Percentiles rank a stretch among this genome's conserved stretches.
Evolutionary conservation across 2,797 vertebrate genomes (phyloP).

Genomic region (Schizopygopsis pylzovi): DNA sequence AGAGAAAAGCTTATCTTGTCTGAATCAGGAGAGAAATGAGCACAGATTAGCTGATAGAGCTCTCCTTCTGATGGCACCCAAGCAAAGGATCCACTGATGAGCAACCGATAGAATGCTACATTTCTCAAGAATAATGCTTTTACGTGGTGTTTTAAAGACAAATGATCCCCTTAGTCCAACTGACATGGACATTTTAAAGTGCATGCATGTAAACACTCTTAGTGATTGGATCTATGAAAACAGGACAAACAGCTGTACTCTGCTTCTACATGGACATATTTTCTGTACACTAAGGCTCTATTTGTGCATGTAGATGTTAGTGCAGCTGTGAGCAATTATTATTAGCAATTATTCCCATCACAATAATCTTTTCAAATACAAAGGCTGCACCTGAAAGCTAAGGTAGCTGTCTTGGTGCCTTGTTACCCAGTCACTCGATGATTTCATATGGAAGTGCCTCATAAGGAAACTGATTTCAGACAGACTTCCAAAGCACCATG

Average conservation of each 20-base stretch:
- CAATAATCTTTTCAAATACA: constrained; percentile 3
- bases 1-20: background rate
- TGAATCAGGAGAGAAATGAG: background rate
- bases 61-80: background rate
- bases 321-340: constrained; percentile 10
- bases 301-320: background rate
- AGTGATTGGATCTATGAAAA: background rate
- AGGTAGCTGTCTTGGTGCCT: background rate
- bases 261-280: background rate
- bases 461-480: background rate
- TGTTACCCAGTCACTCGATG: background rate
- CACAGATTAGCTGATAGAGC: background rate
- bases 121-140: background rate
- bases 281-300: background rate
- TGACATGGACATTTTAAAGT: background rate
- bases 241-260: background rate
- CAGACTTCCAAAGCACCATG: background rate
- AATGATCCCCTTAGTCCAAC: background rate
- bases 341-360: background rate
- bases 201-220: background rate
- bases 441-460: background rate
- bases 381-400: constrained; percentile 10
- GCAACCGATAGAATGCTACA: background rate
- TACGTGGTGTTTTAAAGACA: background rate
- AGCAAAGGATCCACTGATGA: background rate